These are phyloP conservation scores for Bufo gargarizans DNA, from an alignment of 2,113 vertebrate species.

Conservation along the genomic window DNA sequence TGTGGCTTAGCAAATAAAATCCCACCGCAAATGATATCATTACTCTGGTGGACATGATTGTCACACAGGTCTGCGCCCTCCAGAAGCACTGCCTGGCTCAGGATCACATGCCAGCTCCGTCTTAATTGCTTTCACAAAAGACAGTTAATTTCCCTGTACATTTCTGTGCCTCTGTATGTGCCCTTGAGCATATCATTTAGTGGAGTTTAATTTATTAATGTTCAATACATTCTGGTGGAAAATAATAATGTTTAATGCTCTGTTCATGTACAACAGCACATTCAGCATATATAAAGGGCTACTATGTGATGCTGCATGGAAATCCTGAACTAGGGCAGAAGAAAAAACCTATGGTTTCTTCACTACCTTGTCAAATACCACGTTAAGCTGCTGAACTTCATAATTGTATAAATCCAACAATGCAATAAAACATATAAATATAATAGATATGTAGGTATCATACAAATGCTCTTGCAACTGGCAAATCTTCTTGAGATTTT, in stretches of 20 bases:
- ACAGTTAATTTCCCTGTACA: constrained; percentile 10
- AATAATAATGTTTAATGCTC: background rate
- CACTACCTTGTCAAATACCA: background rate
- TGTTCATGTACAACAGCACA: background rate
- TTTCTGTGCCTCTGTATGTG: background rate
- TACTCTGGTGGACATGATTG: constrained; percentile 5
- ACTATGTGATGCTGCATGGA: background rate
- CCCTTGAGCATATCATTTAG: background rate
- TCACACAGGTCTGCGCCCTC: constrained; percentile 8
- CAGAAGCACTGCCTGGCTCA: background rate
- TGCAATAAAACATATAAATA: background rate
- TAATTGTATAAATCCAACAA: background rate
- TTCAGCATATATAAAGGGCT: background rate
- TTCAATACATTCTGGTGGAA: background rate
- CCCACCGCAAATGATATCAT: background rate
- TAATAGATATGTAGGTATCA: background rate
- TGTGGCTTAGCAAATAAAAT: background rate
- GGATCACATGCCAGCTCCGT: background rate
- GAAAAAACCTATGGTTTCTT: background rate
- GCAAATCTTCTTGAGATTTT: background rate
- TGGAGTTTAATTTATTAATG: background rate
- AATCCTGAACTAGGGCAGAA: background rate
- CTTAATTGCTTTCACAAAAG: background rate
- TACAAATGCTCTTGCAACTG: background rate
- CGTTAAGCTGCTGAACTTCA: background rate